These are phyloP conservation scores for Hylyphantes graminicola DNA, from an alignment of 1,140 invertebrate species.

Conservation along the genomic window DNA sequence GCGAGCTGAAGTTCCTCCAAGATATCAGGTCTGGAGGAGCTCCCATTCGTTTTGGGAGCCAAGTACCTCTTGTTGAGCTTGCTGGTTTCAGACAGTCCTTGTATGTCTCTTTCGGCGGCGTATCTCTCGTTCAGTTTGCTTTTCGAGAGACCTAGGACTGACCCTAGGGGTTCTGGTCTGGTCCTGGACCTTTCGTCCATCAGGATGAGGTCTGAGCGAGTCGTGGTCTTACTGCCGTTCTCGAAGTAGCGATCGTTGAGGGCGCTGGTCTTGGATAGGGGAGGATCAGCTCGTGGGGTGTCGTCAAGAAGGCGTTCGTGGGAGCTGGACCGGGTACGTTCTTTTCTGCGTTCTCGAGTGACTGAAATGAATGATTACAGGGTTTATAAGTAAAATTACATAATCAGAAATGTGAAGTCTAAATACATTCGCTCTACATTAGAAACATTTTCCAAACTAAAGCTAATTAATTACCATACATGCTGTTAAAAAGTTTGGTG, in stretches of 20 bases:
- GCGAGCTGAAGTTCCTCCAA: slow-evolving; percentile 4
- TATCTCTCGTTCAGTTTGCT: slow-evolving; percentile 88
- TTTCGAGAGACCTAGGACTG: slow-evolving; percentile 76
- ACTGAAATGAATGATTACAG: background rate
- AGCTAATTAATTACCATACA: background rate
- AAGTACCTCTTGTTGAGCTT: slow-evolving; percentile 60
- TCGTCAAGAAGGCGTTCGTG: slow-evolving; percentile 45
- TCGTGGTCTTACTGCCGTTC: slow-evolving; percentile 73
- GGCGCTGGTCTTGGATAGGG: slow-evolving; percentile 83
- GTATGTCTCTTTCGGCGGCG: slow-evolving; percentile 39
- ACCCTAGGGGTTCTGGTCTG: slow-evolving; percentile 1
- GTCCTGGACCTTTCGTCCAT: background rate
- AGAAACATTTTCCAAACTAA: too few relatives aligned
- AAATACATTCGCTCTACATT: background rate
- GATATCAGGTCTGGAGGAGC: background rate
- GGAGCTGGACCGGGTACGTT: slow-evolving; percentile 24
- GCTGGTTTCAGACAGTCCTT: slow-evolving; percentile 61
- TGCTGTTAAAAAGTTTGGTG: background rate
- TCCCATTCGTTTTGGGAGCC: slow-evolving; percentile 3
- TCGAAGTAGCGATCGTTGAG: slow-evolving; percentile 91
- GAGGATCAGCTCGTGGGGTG: slow-evolving; percentile 9
- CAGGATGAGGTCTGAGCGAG: slow-evolving; percentile 73
- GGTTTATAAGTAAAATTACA: background rate
- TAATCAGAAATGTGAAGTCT: background rate
- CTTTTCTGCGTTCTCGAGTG: slow-evolving; percentile 17